phyloP scores from a whole-genome alignment of 1,140 invertebrate genomes.

The Heliothis subflexa region DNA sequence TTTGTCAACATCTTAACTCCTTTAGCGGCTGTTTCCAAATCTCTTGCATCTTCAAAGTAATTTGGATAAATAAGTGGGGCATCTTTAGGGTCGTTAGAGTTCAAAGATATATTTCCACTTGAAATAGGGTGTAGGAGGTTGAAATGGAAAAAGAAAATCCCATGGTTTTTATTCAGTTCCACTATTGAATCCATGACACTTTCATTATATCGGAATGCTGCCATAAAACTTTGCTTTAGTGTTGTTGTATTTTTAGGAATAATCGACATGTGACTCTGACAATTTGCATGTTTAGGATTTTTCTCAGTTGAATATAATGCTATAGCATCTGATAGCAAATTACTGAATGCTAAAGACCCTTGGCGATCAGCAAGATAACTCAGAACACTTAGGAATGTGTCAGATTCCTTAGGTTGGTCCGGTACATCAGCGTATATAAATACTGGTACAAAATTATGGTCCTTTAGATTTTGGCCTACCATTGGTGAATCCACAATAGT shows the following conservation, averaged over 20 bases:
- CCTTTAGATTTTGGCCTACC: conserved; percentile 90
- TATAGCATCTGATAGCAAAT: conserved; percentile 50
- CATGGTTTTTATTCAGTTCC: conserved; percentile 69
- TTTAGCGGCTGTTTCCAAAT: conserved; percentile 89
- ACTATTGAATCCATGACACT: conserved; percentile 69
- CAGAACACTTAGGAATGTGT: conserved; percentile 38
- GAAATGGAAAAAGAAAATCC: conserved; percentile 67
- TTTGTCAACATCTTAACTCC: conserved; percentile 79
- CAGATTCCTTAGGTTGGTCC: neutral
- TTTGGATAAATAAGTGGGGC: conserved; percentile 92
- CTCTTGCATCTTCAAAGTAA: conserved; percentile 90
- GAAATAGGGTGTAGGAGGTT: conserved; percentile 82
- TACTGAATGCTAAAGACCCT: conserved; percentile 52
- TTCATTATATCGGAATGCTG: conserved; percentile 60
- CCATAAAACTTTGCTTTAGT: conserved; percentile 15
- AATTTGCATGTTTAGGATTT: conserved; percentile 56
- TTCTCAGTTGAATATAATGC: conserved; percentile 55
- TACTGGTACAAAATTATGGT: conserved; percentile 76
- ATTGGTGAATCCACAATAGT: conserved; percentile 61
- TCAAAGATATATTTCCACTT: conserved; percentile 69
- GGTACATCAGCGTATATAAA: conserved; percentile 53
- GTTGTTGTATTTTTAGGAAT: conserved; percentile 46
- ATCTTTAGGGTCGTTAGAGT: conserved; percentile 71
- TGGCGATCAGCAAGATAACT: conserved; percentile 56
- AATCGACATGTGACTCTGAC: conserved; percentile 57